Percentiles rank a stretch among this genome's conserved stretches.
phyloP scores from a whole-genome alignment of 2,888 invertebrate species.

The Heliconius cydno region DNA sequence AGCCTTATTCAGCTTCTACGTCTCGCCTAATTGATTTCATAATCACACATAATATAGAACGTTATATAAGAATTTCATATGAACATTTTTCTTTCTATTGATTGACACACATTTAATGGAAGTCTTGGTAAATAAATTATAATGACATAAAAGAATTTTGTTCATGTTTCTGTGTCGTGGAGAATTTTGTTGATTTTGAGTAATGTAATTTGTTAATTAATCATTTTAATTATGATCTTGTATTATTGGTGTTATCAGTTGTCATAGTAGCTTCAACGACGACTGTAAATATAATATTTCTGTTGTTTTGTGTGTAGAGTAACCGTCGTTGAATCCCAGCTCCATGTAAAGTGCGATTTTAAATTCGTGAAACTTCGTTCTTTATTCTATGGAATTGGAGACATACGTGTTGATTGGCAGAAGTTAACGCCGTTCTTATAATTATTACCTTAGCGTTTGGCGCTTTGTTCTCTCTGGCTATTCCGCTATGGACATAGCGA shows the following conservation, averaged over 20 bases:
- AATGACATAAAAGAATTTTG: neutral
- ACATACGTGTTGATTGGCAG: no score
- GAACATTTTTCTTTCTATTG: slow-evolving; percentile 2
- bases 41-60: slow-evolving; percentile 17
- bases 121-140: slow-evolving; percentile 5
- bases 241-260: neutral
- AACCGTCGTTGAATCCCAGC: no score
- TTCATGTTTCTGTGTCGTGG: neutral
- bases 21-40: slow-evolving; percentile 31
- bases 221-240: neutral
- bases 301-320: no score
- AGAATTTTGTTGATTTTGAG: neutral
- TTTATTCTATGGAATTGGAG: no score
- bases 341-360: no score
- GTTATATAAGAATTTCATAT: slow-evolving; percentile 10
- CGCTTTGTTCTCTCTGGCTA: no score
- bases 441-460: no score
- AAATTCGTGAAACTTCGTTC: no score
- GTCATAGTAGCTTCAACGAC: neutral
- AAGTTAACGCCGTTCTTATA: no score
- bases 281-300: no score
- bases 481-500: no score
- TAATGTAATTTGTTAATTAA: neutral
- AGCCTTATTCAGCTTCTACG: slow-evolving; percentile 11
- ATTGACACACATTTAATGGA: slow-evolving; percentile 16